Base-by-base conservation (phyloP, 2,797 vertebrate species). In the Kryptolebias ocellatus region DNA sequence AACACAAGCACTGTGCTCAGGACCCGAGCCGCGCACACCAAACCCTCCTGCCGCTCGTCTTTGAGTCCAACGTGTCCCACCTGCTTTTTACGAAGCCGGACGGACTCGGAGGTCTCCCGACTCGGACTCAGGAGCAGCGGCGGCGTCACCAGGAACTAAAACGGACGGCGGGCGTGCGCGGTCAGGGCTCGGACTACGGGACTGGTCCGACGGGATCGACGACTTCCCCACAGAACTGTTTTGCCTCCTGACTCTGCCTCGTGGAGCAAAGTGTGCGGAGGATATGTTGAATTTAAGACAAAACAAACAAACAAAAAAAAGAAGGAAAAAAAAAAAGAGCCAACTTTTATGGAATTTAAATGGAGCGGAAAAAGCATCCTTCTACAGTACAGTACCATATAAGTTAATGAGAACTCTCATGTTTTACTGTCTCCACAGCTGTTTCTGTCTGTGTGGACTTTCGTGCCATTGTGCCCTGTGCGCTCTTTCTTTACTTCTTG, bases 401-500 rank as follows among this genome's bases (percentile, higher is more conserved):
- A 85, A 86, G 85, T 90, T 84, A 88, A 88, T 81, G 79, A 89
- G 79, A 89, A 85, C 81, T 85, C 67, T 89, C 83, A 86, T 88
- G 84, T 87, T 87, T 76, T 83, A 79, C 70, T 78, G 85, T 90
- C 87, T 89, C 71, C 87, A 90, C 89, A 85, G 88, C 83, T 87
- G 80, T 87, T 89, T 90, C 63, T 86, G 82, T 90, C 87, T 82
- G 88, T 90, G 88, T 87, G 68, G 89, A 90, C 87, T 74, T 83
- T 83, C 86, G 88, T 92, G 91, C 89, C 90, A 91, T 92, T 78
- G 87, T 88, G 87, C 90, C 85, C 87, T 88, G 84, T 89, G 87
- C 72, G 81, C 79, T 77, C 72, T 80, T 71, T 81, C 72, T 80
- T 65, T 70, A 63, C 61, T 53, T 28, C 79, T 37, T 16, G 11